Percentiles rank a stretch among this genome's conserved stretches.
Evolutionary conservation across 2,797 vertebrate genomes (phyloP).

Genomic region (Phoeniculus purpureus): DNA sequence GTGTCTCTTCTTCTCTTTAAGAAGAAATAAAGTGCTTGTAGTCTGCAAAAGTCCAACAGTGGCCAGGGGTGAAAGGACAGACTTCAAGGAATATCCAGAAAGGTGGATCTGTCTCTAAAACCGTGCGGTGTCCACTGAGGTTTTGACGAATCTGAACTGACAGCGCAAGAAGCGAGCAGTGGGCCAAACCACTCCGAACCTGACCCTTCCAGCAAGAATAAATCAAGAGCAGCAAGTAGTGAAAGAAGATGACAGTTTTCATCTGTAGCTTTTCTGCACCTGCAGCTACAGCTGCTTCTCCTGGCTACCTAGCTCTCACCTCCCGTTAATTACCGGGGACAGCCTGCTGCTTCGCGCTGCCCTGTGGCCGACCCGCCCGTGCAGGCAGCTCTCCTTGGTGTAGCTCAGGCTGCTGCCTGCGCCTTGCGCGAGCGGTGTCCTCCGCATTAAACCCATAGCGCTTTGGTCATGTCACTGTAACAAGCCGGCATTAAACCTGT

Average conservation of each 20-base stretch:
- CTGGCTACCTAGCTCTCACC: slow-evolving; percentile 9
- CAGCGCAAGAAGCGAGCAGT: slow-evolving; percentile 4
- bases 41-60: neutral
- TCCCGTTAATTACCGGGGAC: slow-evolving; percentile 45
- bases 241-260: slow-evolving; percentile 30
- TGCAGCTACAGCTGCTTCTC: slow-evolving; percentile 42
- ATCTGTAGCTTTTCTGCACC: slow-evolving; percentile 11
- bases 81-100: neutral
- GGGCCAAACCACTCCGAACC: slow-evolving; percentile 28
- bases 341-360: slow-evolving; percentile 33
- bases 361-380: slow-evolving; percentile 7
- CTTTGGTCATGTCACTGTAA: slow-evolving; percentile 63
- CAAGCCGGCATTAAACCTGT: slow-evolving; percentile 69
- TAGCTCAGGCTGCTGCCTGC: slow-evolving; percentile 20
- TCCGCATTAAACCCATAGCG: slow-evolving; percentile 52
- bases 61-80: neutral
- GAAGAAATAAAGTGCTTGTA: neutral
- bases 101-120: slow-evolving; percentile 13
- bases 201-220: slow-evolving; percentile 36
- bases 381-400: slow-evolving; percentile 10
- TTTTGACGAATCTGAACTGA: neutral
- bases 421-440: slow-evolving; percentile 3
- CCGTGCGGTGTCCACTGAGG: neutral
- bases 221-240: neutral
- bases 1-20: neutral